Conservation (phyloP, 2,888 invertebrate species). For the Pseudococcus longispinus region DNA sequence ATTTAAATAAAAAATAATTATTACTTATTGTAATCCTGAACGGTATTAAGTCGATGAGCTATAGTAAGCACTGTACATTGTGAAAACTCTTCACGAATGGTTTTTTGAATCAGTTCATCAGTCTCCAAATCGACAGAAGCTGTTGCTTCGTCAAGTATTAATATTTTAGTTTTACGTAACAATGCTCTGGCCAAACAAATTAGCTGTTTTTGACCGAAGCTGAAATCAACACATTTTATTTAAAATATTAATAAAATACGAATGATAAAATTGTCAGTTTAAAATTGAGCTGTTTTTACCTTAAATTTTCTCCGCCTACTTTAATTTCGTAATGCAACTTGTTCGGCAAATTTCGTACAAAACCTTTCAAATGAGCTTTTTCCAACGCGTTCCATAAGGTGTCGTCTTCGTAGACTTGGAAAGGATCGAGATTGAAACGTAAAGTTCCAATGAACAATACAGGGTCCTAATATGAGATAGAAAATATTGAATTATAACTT, state of each 20-base stretch:
- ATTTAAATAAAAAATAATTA: background rate
- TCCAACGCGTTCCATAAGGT: conserved; percentile 88
- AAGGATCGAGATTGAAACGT: conserved; percentile 92
- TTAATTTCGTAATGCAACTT: conserved; percentile 83
- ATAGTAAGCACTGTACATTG: conserved; percentile 90
- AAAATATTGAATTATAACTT: too few species aligned
- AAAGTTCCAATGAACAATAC: conserved; percentile 92
- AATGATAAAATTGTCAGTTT: background rate
- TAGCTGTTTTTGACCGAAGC: conserved; percentile 86
- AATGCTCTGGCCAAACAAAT: conserved; percentile 85
- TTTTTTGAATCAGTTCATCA: conserved; percentile 86
- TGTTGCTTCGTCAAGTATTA: conserved; percentile 87
- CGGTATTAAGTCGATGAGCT: conserved; percentile 92
- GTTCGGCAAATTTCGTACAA: conserved; percentile 77
- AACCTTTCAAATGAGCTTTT: conserved; percentile 86
- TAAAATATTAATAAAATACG: background rate
- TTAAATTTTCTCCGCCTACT: conserved; percentile 88
- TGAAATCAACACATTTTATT: conserved; percentile 64
- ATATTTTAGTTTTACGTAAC: conserved; percentile 82
- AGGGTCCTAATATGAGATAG: conserved; percentile 79
- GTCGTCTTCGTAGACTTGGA: conserved; percentile 77
- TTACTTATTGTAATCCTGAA: conserved; percentile 82
- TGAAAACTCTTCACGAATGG: conserved; percentile 84
- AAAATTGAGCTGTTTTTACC: conserved; percentile 58
- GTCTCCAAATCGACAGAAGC: conserved; percentile 91